Base-by-base conservation (phyloP, 2,888 invertebrate species). In the Frankliniella intonsa region DNA sequence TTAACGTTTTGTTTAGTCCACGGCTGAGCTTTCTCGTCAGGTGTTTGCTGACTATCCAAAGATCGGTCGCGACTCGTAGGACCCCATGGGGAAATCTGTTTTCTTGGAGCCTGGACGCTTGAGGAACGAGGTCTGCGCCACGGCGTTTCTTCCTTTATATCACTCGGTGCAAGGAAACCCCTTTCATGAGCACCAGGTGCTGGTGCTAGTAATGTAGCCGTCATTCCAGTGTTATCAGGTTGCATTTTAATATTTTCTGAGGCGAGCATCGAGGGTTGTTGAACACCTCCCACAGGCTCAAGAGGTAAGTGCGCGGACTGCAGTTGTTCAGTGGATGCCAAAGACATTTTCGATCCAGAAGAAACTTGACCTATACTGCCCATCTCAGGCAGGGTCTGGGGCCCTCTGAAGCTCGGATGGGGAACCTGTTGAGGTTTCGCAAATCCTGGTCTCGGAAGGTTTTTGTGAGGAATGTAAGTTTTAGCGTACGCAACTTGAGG, bases 1-100 rank as follows among this genome's bases (percentile, higher is more conserved):
- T 87, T 88, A 22, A 92, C 89, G 84, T 90, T 90, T 87, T 94
- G 92, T 85, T 93, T 90, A 5, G 91, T 94, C 92, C 92, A 92
- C 14, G 91, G 90, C 85, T 90, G 87, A 1, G 84, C 83, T 79
- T 85, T 84, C 8, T 25, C 81, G 3, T 65, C 76, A 22, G 62
- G 14, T 14, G 82, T 80, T 65, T 82, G 80, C 3, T 50, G 81
- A 55, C 55, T 83, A n/a, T 38, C 81, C 12, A 82, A n/a, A 17
- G 69, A 76, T 9, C 25, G 25, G 10, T 76, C 69, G 10, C 69
- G 69, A 25, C 80, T 81, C 12, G 50, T 50, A 9, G 80, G 69
- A 14, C n/a, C 80, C 80, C 50, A 25, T 3, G 80, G 80, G 17
- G 69, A 76, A 1, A 22, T 22, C 12, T 12, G 8, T 25, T 76